Percentiles rank a stretch among this genome's conserved stretches.
phyloP scores from a whole-genome alignment of 2,797 vertebrate species.

The Forpus xanthops region DNA sequence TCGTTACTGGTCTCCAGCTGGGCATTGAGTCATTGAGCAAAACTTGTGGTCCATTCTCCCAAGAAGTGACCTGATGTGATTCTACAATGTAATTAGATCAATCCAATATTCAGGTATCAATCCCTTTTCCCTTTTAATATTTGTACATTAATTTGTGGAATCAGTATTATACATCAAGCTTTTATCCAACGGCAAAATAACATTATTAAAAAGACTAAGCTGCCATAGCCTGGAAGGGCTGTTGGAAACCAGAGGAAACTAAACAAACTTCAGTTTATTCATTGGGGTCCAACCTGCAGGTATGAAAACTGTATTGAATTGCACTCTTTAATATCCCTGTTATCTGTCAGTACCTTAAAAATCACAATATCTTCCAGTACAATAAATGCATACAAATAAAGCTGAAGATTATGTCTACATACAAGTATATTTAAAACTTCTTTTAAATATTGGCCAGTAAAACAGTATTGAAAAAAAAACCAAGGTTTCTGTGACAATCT shows the following conservation, averaged over 20 bases:
- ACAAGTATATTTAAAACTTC: background rate
- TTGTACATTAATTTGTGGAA: slow-evolving; percentile 5
- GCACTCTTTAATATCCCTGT: background rate
- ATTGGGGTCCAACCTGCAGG: background rate
- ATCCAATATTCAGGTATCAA: slow-evolving; percentile 28
- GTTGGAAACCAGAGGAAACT: slow-evolving; percentile 26
- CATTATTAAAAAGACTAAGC: slow-evolving; percentile 53
- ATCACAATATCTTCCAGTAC: background rate
- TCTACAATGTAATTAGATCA: background rate
- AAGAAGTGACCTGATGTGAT: background rate
- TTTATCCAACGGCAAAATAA: slow-evolving; percentile 48
- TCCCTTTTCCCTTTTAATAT: slow-evolving; percentile 44
- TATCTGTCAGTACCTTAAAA: background rate
- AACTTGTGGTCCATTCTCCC: rapidly evolving
- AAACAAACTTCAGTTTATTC: slow-evolving; percentile 22
- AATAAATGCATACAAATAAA: background rate
- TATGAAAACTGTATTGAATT: background rate
- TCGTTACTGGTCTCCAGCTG: no score
- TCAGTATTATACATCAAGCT: background rate
- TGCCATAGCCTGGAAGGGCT: background rate
- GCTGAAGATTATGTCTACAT: background rate
- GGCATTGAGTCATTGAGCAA: no score
- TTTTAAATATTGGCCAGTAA: background rate
- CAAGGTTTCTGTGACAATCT: background rate
- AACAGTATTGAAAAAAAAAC: background rate